Conservation (phyloP, 1,140 invertebrate genomes). For the Scaptomyza pallida region DNA sequence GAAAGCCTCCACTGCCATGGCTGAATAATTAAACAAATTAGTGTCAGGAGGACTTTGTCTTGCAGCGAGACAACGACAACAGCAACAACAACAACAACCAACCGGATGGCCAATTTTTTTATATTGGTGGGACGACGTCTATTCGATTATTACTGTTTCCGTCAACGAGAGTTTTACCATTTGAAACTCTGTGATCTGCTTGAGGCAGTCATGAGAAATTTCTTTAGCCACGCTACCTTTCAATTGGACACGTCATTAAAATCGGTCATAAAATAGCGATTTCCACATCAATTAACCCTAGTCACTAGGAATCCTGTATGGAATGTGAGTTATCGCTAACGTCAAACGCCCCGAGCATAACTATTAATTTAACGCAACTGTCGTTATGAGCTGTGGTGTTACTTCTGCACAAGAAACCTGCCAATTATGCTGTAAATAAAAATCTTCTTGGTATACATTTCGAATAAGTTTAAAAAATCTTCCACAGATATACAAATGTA, state of each 20-base stretch:
- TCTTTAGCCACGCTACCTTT: conserved; percentile 12
- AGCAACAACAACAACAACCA: neutral
- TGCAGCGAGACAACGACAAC: neutral
- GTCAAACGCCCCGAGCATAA: too few relatives aligned
- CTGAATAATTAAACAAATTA: conserved; percentile 60
- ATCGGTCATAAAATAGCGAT: conserved; percentile 17
- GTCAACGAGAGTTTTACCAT: conserved; percentile 18
- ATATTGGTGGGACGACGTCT: conserved; percentile 37
- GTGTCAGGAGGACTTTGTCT: conserved; percentile 36
- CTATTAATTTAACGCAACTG: too few relatives aligned
- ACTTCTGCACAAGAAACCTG: too few relatives aligned
- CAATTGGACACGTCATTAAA: conserved; percentile 27
- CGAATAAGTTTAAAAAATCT: too few relatives aligned
- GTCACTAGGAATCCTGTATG: neutral
- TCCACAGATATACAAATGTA: too few relatives aligned
- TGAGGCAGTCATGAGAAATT: conserved; percentile 27
- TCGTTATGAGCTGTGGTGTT: too few relatives aligned
- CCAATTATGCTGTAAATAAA: too few relatives aligned
- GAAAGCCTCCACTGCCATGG: conserved; percentile 45
- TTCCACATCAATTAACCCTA: neutral
- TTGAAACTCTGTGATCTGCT: conserved; percentile 28
- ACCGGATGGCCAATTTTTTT: conserved; percentile 51
- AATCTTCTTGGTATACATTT: too few relatives aligned
- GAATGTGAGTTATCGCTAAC: neutral
- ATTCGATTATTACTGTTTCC: conserved; percentile 44